Percentiles rank a stretch among this genome's conserved stretches.
Conservation (phyloP, 2,888 invertebrate species). For the Chrysotoxum bicinctum region DNA sequence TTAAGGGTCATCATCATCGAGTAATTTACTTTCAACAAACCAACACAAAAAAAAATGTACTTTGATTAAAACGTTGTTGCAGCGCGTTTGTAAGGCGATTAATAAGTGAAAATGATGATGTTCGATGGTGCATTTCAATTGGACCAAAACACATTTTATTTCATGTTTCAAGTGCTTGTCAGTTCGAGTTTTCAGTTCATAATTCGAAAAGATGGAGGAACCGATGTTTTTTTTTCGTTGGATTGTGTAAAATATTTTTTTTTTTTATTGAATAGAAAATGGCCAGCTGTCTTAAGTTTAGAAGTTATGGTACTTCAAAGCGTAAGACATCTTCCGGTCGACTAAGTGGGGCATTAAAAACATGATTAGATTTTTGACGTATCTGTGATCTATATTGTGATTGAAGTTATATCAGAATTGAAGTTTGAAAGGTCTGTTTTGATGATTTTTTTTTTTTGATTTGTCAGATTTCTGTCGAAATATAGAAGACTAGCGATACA, state of each 20-base stretch:
- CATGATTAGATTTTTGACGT: constrained; percentile 4
- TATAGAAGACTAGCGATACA: no score
- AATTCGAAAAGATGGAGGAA: neutral
- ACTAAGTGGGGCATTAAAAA: neutral
- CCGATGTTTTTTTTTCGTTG: neutral
- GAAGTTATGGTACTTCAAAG: neutral
- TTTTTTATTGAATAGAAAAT: neutral
- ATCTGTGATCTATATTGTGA: neutral
- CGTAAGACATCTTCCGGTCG: neutral
- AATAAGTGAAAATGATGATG: constrained; percentile 21
- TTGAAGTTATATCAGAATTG: neutral
- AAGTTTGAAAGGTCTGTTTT: neutral
- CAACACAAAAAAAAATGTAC: neutral
- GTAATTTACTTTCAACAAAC: constrained; percentile 61
- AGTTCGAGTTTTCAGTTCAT: neutral
- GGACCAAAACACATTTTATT: constrained; percentile 2
- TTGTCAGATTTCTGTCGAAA: no score
- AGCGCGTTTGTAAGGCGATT: neutral
- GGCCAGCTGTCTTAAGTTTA: neutral
- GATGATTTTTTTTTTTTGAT: neutral
- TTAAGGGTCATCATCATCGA: constrained; percentile 61
- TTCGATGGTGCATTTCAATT: constrained; percentile 61
- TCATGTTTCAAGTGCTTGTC: constrained; percentile 29
- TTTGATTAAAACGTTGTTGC: constrained; percentile 11
- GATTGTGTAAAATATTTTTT: neutral